phyloP scores from a whole-genome alignment of 2,888 invertebrate genomes.

The Apotomis capreana region DNA sequence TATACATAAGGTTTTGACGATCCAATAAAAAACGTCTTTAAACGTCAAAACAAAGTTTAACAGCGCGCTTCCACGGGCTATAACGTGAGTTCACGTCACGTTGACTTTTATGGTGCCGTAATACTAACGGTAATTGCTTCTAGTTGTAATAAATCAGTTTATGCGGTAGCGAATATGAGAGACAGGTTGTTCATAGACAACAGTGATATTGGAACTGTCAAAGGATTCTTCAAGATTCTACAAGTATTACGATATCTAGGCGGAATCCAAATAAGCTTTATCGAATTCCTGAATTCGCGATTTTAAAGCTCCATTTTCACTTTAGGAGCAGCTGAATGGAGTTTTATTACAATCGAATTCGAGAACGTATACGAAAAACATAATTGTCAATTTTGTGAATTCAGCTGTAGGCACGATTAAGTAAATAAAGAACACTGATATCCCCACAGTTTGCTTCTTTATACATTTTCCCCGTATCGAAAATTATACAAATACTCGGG shows the following conservation, averaged over 20 bases:
- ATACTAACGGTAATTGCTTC: slow-evolving; percentile 31
- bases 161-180: slow-evolving; percentile 17
- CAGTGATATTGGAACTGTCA: background rate
- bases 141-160: slow-evolving; percentile 31
- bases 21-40: slow-evolving; percentile 3
- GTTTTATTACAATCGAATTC: too few species aligned
- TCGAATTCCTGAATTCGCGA: too few species aligned
- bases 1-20: background rate
- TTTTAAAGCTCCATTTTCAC: too few species aligned
- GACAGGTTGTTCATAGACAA: background rate
- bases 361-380: too few species aligned
- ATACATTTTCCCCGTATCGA: too few species aligned
- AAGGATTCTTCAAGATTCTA: background rate
- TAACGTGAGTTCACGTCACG: slow-evolving; percentile 17
- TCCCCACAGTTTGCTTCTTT: too few species aligned
- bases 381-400: too few species aligned
- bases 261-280: too few species aligned
- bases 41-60: slow-evolving; percentile 15
- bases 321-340: too few species aligned
- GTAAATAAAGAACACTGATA: too few species aligned
- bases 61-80: slow-evolving; percentile 7
- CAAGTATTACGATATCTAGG: background rate
- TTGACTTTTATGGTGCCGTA: slow-evolving; percentile 26
- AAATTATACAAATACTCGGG: too few species aligned
- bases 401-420: too few species aligned